Conservation (phyloP, 2,797 vertebrate species). For the Salarias fasciatus region DNA sequence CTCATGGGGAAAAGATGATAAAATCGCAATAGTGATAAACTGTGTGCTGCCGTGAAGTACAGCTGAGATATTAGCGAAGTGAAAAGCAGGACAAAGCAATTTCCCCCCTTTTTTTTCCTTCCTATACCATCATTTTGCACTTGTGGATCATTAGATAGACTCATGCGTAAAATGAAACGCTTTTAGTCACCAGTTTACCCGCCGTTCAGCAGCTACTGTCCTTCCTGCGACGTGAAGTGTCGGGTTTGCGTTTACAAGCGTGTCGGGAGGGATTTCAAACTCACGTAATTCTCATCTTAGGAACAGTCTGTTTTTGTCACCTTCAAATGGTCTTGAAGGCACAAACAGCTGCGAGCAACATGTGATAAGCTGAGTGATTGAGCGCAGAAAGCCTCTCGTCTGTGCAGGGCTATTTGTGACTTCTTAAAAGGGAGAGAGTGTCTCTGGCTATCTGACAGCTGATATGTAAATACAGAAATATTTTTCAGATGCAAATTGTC, state of each 20-base stretch:
- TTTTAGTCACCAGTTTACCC: slow-evolving; percentile 2
- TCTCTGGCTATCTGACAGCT: slow-evolving; percentile 14
- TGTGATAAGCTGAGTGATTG: slow-evolving; percentile 2
- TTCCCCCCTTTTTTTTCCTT: background rate
- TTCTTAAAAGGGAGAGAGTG: background rate
- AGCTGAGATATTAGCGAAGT: no score
- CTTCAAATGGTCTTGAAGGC: slow-evolving; percentile 4
- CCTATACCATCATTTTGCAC: background rate
- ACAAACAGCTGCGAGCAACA: slow-evolving; percentile 4
- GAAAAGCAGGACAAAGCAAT: no score
- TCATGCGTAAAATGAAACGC: background rate
- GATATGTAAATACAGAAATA: slow-evolving; percentile 13
- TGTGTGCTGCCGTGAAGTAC: background rate
- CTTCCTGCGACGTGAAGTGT: slow-evolving; percentile 14
- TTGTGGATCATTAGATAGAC: background rate
- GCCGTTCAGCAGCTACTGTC: slow-evolving; percentile 12
- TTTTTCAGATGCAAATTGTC: slow-evolving; percentile 15
- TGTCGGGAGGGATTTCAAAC: slow-evolving; percentile 8
- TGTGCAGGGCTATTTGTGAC: background rate
- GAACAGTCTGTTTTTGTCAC: slow-evolving; percentile 22
- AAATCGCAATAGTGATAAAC: no score
- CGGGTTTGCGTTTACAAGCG: background rate
- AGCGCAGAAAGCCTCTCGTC: background rate
- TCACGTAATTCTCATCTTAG: slow-evolving; percentile 3
- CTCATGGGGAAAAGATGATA: no score